Evolutionary conservation across 2,888 invertebrate genomes (phyloP).

Genomic region (Caenorhabditis uteleia): DNA sequence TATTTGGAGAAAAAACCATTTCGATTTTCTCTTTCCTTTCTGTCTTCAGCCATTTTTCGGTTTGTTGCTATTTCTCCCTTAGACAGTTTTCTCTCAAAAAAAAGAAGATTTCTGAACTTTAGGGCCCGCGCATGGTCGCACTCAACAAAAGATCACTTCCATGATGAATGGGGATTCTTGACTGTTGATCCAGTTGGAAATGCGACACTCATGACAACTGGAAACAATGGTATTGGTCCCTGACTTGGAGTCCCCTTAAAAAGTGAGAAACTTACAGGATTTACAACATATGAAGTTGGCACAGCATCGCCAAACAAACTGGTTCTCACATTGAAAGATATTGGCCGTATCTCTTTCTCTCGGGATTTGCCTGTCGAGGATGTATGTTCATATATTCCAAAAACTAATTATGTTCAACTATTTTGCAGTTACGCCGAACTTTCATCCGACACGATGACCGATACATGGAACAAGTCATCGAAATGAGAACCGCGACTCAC

Average conservation of each 20-base stretch:
- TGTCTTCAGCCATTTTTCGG: constrained; percentile 18
- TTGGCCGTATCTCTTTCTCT: constrained; percentile 69
- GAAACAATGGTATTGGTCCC: constrained; percentile 70
- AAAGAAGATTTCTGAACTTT: constrained; percentile 19
- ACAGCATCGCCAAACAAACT: constrained; percentile 63
- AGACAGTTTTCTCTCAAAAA: neutral
- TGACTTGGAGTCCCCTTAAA: constrained; percentile 1
- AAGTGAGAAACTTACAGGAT: constrained; percentile 56
- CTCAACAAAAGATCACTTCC: constrained; percentile 70
- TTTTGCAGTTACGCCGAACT: constrained; percentile 66
- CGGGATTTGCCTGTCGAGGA: constrained; percentile 70
- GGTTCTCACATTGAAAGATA: constrained; percentile 68
- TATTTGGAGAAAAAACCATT: no score
- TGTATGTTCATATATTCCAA: constrained; percentile 37
- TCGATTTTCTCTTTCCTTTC: neutral
- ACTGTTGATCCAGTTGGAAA: constrained; percentile 68
- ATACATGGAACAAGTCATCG: constrained; percentile 69
- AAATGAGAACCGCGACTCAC: constrained; percentile 70
- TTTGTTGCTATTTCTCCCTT: neutral
- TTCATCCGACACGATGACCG: constrained; percentile 69
- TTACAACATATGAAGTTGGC: constrained; percentile 70
- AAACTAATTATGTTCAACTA: neutral
- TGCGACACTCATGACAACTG: constrained; percentile 69
- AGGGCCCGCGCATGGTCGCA: constrained; percentile 70
- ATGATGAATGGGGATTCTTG: constrained; percentile 70